Evolutionary conservation across 2,888 invertebrate genomes (phyloP).

Genomic region (Blomia tropicalis): DNA sequence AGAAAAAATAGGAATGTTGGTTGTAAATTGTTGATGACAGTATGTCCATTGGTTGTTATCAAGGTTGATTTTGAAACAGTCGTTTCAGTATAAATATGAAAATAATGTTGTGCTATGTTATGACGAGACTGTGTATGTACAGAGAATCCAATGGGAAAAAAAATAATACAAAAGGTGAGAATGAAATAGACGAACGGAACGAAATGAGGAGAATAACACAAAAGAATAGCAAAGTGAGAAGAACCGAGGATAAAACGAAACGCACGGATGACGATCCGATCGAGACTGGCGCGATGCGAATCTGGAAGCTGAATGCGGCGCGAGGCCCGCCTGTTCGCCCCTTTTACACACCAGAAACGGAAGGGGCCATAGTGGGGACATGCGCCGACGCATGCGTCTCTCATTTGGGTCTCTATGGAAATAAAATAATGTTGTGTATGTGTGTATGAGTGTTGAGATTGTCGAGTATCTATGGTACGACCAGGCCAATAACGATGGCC

Average conservation of each 20-base stretch:
- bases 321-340: slow-evolving; percentile 8
- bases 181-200: background rate
- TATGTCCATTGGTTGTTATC: too few relatives aligned
- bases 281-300: background rate
- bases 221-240: background rate
- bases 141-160: too few relatives aligned
- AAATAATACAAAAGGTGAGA: background rate
- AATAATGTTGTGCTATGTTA: too few relatives aligned
- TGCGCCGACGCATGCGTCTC: slow-evolving; percentile 12
- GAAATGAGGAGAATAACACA: background rate
- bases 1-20: too few relatives aligned
- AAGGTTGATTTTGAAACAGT: too few relatives aligned
- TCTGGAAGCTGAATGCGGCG: slow-evolving; percentile 2
- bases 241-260: background rate
- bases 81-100: too few relatives aligned
- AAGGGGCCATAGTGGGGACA: background rate
- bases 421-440: too few relatives aligned
- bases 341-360: background rate
- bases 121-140: too few relatives aligned
- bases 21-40: too few relatives aligned
- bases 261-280: background rate
- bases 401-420: background rate
- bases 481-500: background rate
- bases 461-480: too few relatives aligned
- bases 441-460: too few relatives aligned